A percentile compares a stretch with the other conserved stretches of the same genome.
phyloP scores from a whole-genome alignment of 2,888 invertebrate species.

The Drosophila parthenogenetica region DNA sequence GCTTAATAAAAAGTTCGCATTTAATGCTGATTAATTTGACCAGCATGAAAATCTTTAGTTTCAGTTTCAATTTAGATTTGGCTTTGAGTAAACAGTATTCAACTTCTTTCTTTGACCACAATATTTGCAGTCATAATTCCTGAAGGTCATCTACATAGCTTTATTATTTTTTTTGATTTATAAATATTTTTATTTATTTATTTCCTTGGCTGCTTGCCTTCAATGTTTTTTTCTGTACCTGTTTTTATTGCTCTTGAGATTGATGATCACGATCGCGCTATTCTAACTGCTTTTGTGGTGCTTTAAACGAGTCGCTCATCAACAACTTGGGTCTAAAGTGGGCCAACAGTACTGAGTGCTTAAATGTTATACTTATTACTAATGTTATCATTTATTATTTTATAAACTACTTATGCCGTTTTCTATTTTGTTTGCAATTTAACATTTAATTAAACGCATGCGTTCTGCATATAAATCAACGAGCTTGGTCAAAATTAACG shows the following conservation, averaged over 20 bases:
- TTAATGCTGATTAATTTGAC: slow-evolving; percentile 24
- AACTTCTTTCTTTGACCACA: slow-evolving; percentile 22
- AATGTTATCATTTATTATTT: slow-evolving; percentile 38
- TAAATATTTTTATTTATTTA: slow-evolving; percentile 22
- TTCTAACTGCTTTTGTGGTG: slow-evolving; percentile 58
- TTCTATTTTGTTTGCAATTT: slow-evolving; percentile 24
- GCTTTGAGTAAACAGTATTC: slow-evolving; percentile 9
- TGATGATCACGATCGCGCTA: slow-evolving; percentile 51
- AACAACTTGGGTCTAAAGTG: slow-evolving; percentile 48
- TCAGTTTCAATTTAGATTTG: background rate
- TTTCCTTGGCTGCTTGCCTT: slow-evolving; percentile 45
- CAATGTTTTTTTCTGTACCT: slow-evolving; percentile 36
- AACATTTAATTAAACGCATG: slow-evolving; percentile 22
- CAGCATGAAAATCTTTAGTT: slow-evolving; percentile 17
- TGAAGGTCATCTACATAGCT: slow-evolving; percentile 41
- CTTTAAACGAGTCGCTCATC: slow-evolving; percentile 31
- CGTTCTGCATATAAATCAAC: slow-evolving; percentile 22
- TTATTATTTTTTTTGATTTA: slow-evolving; percentile 12
- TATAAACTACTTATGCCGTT: slow-evolving; percentile 30
- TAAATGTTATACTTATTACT: slow-evolving; percentile 24
- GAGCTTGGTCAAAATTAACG: slow-evolving; percentile 29
- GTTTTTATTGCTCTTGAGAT: slow-evolving; percentile 56
- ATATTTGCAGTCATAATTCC: slow-evolving; percentile 35
- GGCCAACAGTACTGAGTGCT: slow-evolving; percentile 30
- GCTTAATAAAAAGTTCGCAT: slow-evolving; percentile 17